Evolutionary conservation across 2,888 invertebrate genomes (phyloP).

Genomic region (Tuberolachnus salignus): DNA sequence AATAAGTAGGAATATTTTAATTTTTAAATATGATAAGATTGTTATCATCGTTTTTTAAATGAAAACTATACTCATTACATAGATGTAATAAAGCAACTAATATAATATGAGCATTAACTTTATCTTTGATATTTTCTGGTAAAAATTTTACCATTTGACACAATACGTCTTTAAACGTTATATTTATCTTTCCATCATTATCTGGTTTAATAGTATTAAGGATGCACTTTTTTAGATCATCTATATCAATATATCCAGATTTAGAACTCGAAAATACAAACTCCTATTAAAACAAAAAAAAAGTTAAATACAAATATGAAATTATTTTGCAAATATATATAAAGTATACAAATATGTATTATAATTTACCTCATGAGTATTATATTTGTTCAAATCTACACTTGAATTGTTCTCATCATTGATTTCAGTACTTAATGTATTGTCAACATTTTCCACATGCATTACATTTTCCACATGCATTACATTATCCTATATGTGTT

Average conservation of each 20-base stretch:
- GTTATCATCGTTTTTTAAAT: not conserved
- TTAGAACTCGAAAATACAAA: not conserved
- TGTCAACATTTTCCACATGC: not conserved
- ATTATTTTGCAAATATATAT: not conserved
- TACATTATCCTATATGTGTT: not conserved
- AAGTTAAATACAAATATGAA: not conserved
- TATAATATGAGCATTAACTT: not conserved
- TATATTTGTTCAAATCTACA: not conserved
- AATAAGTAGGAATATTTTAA: not conserved
- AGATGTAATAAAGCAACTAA: conserved; percentile 14
- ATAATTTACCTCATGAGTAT: not conserved
- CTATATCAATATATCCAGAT: conserved; percentile 1
- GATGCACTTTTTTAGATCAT: conserved; percentile 9
- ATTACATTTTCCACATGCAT: not conserved
- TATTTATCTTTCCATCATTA: not conserved
- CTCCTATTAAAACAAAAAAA: not conserved
- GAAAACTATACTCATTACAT: not conserved
- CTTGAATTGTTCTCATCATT: not conserved
- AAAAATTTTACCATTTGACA: not conserved
- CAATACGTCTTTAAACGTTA: not conserved
- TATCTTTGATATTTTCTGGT: not conserved
- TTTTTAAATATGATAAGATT: not conserved
- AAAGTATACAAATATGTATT: not conserved
- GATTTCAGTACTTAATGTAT: not conserved
- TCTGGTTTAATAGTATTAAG: conserved; percentile 21